Base-by-base conservation (phyloP, 2,113 vertebrate species). In the Aegithalos caudatus region DNA sequence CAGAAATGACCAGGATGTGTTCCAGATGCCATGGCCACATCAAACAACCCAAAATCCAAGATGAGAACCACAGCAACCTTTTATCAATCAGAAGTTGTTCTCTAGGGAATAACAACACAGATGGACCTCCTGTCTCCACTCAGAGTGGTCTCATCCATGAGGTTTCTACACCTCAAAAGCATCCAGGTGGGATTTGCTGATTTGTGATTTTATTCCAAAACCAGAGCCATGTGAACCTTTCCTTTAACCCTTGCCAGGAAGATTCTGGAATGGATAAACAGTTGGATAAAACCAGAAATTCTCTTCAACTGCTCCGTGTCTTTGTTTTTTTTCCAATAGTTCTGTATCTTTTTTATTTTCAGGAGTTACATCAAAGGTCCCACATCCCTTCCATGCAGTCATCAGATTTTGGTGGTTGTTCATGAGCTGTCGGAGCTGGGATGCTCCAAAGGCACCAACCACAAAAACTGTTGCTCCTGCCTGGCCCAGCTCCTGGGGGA, bases 321-420 rank as follows among this genome's bases (percentile, higher is more conserved):
- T 66, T 28, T 37, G 6, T 22, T 24, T 27, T n/a, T 19, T 47
- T 35, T 25, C 15, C 18, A 42, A 14, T 10, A 42, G 13, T 44
- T 64, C 28, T 64, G 29, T 33, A 14, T 33, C 11, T 14, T 33
- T 54, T 38, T 20, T 48, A 21, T 38, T 56, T 76, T 33, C 53
- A 24, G 45, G 13, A 21, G 10, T 19, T 53, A 24, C 50, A 48
- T 15, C 47, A 2, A 45, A 71, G 44, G 17, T 4, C 31, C 44
- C 1, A 1, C 37, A 9, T 17, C 17, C 10, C 47, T 24, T 21
- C 54, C 8, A 11, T 0, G 7, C 51, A 71, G 6, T 13, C 67
- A 18, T 6, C 62, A 54, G 65, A 11, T 38, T 76, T 50, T 8
- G 48, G n/a, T 12, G 80, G 13, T 48, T 58, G 4, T 58, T 88